These are phyloP conservation scores for Hirundichthys speculiger DNA, from an alignment of 2,113 vertebrate species.

Conservation along the genomic window DNA sequence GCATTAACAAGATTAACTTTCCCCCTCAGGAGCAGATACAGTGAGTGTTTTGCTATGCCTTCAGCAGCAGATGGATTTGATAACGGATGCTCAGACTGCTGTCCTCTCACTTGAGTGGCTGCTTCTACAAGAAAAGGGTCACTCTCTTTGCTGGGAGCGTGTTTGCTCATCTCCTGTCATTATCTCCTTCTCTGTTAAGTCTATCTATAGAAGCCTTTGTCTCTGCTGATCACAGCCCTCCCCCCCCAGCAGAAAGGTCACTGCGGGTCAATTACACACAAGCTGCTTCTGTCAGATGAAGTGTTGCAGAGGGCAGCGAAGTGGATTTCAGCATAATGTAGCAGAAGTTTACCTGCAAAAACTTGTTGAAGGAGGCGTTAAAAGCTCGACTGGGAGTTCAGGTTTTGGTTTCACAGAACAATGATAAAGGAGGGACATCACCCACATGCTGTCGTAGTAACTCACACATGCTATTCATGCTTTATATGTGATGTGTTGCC, in stretches of 20 bases:
- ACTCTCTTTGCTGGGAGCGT: slow-evolving; percentile 26
- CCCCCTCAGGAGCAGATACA: neutral
- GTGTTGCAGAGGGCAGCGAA: neutral
- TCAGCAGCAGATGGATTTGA: slow-evolving; percentile 5
- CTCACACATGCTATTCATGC: slow-evolving; percentile 6
- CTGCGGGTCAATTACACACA: slow-evolving; percentile 33
- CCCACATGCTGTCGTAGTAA: slow-evolving; percentile 29
- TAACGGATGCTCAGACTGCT: slow-evolving; percentile 15
- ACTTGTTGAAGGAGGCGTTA: slow-evolving; percentile 14
- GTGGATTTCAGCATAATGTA: neutral
- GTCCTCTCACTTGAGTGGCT: slow-evolving; percentile 16
- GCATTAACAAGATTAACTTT: neutral
- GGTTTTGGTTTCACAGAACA: neutral
- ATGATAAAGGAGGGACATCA: neutral
- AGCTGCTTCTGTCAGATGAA: slow-evolving; percentile 4
- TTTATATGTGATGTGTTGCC: neutral
- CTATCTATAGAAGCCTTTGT: slow-evolving; percentile 48
- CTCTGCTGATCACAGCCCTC: slow-evolving; percentile 17
- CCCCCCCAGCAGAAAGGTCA: slow-evolving; percentile 12
- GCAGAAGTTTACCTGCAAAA: slow-evolving; percentile 15
- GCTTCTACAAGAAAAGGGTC: slow-evolving; percentile 25
- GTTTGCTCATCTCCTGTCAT: slow-evolving; percentile 26
- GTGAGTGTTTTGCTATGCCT: slow-evolving; percentile 1
- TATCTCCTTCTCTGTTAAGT: slow-evolving; percentile 20
- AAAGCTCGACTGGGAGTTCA: neutral